Evolutionary conservation across 2,888 invertebrate genomes (phyloP).

Genomic region (Spisula solida): DNA sequence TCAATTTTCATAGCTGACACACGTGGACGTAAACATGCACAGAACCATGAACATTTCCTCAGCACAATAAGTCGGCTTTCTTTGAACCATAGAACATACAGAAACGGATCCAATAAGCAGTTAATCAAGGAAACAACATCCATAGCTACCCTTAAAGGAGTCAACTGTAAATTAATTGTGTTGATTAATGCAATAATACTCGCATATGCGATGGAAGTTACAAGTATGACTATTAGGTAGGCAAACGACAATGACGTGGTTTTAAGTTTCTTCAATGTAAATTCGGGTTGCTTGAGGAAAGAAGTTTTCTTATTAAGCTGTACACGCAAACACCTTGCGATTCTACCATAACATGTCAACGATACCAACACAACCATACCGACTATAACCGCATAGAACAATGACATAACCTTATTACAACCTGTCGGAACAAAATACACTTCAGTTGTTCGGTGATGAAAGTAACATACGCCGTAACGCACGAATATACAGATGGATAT

Average conservation of each 20-base stretch:
- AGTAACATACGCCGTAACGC: slow-evolving; percentile 26
- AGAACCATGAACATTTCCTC: neutral
- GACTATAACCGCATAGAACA: neutral
- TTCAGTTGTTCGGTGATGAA: neutral
- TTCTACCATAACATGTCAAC: neutral
- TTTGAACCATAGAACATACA: slow-evolving; percentile 44
- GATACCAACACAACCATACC: neutral
- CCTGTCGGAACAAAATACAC: neutral
- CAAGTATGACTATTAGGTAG: neutral
- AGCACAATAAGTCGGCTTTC: slow-evolving; percentile 29
- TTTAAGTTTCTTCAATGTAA: neutral
- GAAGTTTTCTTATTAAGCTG: neutral
- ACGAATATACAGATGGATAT: neutral
- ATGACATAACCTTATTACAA: slow-evolving; percentile 3
- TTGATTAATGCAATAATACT: neutral
- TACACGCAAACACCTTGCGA: neutral
- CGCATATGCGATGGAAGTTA: neutral
- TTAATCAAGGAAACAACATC: slow-evolving; percentile 32
- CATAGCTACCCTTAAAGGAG: neutral
- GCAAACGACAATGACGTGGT: slow-evolving; percentile 13
- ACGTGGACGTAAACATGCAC: neutral
- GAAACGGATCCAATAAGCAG: slow-evolving; percentile 36
- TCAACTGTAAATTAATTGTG: neutral
- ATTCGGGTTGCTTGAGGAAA: too few species aligned
- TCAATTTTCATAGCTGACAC: slow-evolving; percentile 10